Evolutionary conservation across 2,888 invertebrate genomes (phyloP).

Genomic region (Zele albiditarsus): DNA sequence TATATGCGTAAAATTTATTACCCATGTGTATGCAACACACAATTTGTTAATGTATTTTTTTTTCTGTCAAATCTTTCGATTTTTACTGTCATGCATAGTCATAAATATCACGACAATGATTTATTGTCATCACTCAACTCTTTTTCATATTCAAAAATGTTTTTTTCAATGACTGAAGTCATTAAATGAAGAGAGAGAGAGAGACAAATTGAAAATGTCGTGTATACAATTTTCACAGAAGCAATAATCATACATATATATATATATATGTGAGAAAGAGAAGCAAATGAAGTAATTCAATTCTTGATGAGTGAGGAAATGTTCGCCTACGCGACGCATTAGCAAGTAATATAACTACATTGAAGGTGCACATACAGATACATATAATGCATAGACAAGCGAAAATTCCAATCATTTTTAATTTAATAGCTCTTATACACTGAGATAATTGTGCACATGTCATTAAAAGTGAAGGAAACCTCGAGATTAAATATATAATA

Average conservation of each 20-base stretch:
- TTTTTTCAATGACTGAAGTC: background rate
- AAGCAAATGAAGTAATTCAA: background rate
- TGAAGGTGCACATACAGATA: background rate
- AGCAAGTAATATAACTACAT: background rate
- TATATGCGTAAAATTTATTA: background rate
- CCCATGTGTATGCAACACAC: background rate
- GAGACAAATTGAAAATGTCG: background rate
- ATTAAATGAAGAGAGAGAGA: background rate
- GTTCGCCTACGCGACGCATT: constrained; percentile 4
- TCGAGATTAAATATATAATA: background rate
- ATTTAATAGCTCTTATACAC: background rate
- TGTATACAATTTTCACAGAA: background rate
- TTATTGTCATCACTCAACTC: background rate
- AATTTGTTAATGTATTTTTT: background rate
- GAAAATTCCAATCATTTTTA: constrained; percentile 8
- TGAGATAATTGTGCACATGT: background rate
- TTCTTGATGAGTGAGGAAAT: constrained; percentile 1
- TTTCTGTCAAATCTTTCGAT: background rate
- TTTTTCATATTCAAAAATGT: background rate
- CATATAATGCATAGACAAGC: background rate
- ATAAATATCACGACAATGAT: background rate
- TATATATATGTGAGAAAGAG: too few relatives aligned
- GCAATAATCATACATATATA: too few relatives aligned
- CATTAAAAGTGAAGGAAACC: background rate
- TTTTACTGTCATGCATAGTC: background rate